Evolutionary conservation across 2,113 vertebrate genomes (phyloP), one percentile per base, ranked within the genome.

Genomic region (Megaceryle torquata): DNA sequence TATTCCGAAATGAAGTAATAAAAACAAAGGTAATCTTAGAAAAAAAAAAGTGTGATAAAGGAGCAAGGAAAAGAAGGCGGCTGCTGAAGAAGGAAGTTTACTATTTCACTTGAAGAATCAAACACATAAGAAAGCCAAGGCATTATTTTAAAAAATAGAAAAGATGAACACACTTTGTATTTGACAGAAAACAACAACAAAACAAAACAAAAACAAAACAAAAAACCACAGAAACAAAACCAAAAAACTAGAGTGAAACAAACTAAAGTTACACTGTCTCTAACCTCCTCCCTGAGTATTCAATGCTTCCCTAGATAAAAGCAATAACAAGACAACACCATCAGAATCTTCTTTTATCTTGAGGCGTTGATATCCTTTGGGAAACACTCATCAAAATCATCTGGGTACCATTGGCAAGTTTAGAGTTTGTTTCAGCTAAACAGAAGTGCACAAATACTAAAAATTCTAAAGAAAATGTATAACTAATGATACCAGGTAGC

Each of bases 91-190:
- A 9, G 20, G 1, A 50, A 44, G 4, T 35, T 72, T 16, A 13
- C 48, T 0, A 26, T 37, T 78, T 89, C 22, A 1, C 13, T 56
- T 68, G 35, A 78, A 24, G 2, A 69, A 71, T 6, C 31, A 71
- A 72, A 84, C 12, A n/a, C 6, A 74, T 61, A 72, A 6, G 5
- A 93, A 79, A 3, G 2, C 4, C 3, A 53, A 1, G 1, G 2
- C 5, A 11, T 24, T 53, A 11, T 4, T 22, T 56, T 56, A 51
- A 77, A 74, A 6, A 2, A 9, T 0, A 53, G 13, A 6, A 57
- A 1, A 69, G 1, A 74, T 8, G 41, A 2, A 70, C 11, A 7
- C 11, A 28, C 3, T 25, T 15, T 13, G 2, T 1, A 7, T 0
- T 39, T 64, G 11, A 87, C 1, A 43, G 6, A 68, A 91, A 77